These are phyloP conservation scores for Hippopotamus amphibius DNA, from an alignment of 2,113 vertebrate species.

Conservation along the genomic window DNA sequence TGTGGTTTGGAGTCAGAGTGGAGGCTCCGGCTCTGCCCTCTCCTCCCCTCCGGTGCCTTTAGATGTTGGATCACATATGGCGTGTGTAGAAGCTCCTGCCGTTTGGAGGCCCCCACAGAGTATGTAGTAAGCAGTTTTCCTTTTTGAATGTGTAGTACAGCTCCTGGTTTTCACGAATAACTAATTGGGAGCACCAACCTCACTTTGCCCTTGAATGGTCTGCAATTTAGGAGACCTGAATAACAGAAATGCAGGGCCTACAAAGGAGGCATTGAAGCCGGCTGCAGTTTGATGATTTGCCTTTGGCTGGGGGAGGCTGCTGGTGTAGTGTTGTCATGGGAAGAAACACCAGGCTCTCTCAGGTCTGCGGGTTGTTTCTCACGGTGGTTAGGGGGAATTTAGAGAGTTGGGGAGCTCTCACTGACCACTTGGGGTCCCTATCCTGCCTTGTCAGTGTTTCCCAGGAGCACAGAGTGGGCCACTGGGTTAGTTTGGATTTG, in stretches of 20 bases:
- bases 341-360: neutral
- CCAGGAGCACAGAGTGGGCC: neutral
- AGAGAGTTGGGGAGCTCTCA: neutral
- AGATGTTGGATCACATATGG: conserved; percentile 66
- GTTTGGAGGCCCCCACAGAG: conserved; percentile 39
- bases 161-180: conserved; percentile 77
- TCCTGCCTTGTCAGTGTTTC: neutral
- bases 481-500: neutral
- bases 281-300: conserved; percentile 21
- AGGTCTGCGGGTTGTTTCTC: neutral
- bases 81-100: conserved; percentile 63
- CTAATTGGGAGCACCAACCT: conserved; percentile 79
- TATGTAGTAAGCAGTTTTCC: conserved; percentile 78
- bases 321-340: neutral
- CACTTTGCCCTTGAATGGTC: conserved; percentile 80
- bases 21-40: conserved; percentile 11
- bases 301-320: conserved; percentile 54
- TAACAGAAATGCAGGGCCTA: conserved; percentile 19
- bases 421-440: neutral
- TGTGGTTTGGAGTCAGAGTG: conserved; percentile 38
- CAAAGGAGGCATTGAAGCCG: conserved; percentile 50
- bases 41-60: conserved; percentile 14
- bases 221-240: conserved; percentile 64
- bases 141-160: conserved; percentile 53
- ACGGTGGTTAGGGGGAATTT: neutral